Evolutionary conservation across 2,888 invertebrate genomes (phyloP).

Genomic region (Hydroisotoma schaefferi): DNA sequence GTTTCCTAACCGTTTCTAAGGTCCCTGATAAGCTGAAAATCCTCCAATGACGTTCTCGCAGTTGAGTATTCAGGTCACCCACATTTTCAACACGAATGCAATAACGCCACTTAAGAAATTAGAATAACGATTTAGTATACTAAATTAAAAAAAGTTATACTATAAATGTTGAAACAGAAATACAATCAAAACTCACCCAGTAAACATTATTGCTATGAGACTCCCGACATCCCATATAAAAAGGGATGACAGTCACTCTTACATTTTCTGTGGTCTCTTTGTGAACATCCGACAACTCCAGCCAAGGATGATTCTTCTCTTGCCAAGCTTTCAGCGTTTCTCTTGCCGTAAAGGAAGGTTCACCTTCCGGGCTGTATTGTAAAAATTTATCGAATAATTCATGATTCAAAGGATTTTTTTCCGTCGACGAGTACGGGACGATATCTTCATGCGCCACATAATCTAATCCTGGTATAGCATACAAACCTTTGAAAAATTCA

Average conservation of each 20-base stretch:
- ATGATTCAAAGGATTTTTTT: conserved; percentile 85
- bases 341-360: conserved; percentile 81
- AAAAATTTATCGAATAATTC: conserved; percentile 96
- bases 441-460: conserved; percentile 98
- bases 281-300: conserved; percentile 93
- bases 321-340: conserved; percentile 94
- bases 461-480: conserved; percentile 95
- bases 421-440: conserved; percentile 85
- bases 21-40: conserved; percentile 93
- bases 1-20: conserved; percentile 71
- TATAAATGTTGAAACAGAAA: neutral
- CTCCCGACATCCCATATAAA: conserved; percentile 93
- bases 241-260: conserved; percentile 95
- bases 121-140: neutral
- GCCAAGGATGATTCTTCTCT: conserved; percentile 95
- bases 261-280: conserved; percentile 95
- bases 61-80: conserved; percentile 80
- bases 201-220: conserved; percentile 87
- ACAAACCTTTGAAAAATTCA: conserved; percentile 56
- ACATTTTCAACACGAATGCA: conserved; percentile 95
- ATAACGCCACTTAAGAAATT: conserved; percentile 79
- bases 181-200: conserved; percentile 67
- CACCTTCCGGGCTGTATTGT: conserved; percentile 72
- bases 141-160: conserved; percentile 4
- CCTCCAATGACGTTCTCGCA: conserved; percentile 96